Evolutionary conservation across 2,113 vertebrate genomes (phyloP).

Genomic region (Madoqua kirkii): DNA sequence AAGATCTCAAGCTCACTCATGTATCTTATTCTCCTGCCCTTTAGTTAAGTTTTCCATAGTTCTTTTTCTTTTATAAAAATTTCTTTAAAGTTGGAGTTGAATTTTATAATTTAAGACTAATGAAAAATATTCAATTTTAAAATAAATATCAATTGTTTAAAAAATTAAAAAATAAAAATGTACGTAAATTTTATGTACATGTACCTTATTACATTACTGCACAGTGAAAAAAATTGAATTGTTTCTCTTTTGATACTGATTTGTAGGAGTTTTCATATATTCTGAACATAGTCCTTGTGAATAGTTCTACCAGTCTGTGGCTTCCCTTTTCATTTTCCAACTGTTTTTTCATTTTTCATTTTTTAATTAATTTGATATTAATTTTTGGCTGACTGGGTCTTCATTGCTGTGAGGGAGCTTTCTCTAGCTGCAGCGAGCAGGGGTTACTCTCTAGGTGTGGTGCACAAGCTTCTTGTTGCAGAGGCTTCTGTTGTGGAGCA

Average conservation of each 20-base stretch:
- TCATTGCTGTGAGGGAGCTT: neutral
- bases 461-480: neutral
- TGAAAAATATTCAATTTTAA: neutral
- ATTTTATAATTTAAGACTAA: neutral
- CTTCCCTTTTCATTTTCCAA: neutral
- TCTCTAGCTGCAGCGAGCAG: neutral
- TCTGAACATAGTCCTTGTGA: neutral
- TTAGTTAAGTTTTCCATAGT: neutral
- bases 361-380: neutral
- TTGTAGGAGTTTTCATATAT: neutral
- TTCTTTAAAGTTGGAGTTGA: neutral
- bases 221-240: neutral
- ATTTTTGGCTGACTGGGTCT: neutral
- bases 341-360: neutral
- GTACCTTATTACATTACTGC: neutral
- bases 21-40: neutral
- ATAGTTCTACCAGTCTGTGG: neutral
- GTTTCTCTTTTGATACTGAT: neutral
- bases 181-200: neutral
- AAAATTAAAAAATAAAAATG: neutral
- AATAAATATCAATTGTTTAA: neutral
- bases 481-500: neutral
- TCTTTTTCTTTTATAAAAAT: neutral
- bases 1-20: neutral
- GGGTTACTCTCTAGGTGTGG: neutral